A percentile compares a stretch with the other conserved stretches of the same genome.
phyloP scores from a whole-genome alignment of 2,113 vertebrate genomes.

The Syngnathus typhle region DNA sequence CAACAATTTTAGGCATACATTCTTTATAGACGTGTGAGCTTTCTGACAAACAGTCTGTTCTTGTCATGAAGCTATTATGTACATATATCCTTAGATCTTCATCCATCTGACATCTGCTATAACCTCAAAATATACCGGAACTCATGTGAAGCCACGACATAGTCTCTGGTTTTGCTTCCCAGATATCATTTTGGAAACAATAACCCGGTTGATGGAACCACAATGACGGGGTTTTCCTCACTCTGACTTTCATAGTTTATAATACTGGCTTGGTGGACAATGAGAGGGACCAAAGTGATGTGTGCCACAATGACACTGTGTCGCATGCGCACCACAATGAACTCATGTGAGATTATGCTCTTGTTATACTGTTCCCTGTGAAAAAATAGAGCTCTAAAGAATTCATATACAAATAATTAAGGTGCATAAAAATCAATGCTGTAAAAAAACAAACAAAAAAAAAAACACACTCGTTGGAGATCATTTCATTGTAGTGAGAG shows the following conservation, averaged over 20 bases:
- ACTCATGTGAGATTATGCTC: constrained; percentile 14
- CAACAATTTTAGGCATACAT: too few relatives aligned
- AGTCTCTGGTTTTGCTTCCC: constrained; percentile 7
- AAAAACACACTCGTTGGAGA: too few relatives aligned
- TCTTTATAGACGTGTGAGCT: too few relatives aligned
- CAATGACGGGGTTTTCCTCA: constrained; percentile 39
- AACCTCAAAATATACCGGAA: constrained; percentile 1
- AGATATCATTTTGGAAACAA: constrained; percentile 12
- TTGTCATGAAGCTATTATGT: too few relatives aligned
- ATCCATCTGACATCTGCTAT: neutral
- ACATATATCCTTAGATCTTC: neutral
- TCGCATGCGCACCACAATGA: constrained; percentile 25
- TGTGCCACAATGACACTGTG: constrained; percentile 43
- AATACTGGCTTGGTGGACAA: constrained; percentile 35
- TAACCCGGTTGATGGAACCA: constrained; percentile 11
- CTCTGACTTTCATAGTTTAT: constrained; percentile 24
- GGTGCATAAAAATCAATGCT: neutral
- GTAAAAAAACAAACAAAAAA: neutral
- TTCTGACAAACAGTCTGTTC: too few relatives aligned
- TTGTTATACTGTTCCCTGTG: neutral
- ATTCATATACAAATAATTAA: too few relatives aligned
- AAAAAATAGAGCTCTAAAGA: too few relatives aligned
- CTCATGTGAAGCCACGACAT: constrained; percentile 3
- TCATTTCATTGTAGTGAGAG: neutral
- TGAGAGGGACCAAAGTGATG: constrained; percentile 18